phyloP scores from a whole-genome alignment of 2,113 vertebrate genomes.

The Todiramphus saurophagus region DNA sequence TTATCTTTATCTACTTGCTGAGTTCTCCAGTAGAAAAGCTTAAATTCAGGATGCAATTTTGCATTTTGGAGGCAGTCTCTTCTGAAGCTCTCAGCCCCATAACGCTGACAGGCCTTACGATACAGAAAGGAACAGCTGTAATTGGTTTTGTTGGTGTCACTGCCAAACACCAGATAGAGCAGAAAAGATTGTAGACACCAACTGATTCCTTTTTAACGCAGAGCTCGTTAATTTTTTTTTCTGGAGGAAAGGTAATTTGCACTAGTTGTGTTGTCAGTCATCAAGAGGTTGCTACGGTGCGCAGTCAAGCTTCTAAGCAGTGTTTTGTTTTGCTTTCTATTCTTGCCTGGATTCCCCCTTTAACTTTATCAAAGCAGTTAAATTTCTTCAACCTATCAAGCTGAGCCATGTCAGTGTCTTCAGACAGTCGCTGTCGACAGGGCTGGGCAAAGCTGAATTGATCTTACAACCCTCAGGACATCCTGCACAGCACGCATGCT shows the following conservation, averaged over 20 bases:
- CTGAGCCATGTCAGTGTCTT: constrained; percentile 70
- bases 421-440: constrained; percentile 58
- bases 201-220: background rate
- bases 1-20: background rate
- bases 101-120: background rate
- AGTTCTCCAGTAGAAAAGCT: background rate
- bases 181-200: background rate
- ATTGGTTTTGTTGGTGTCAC: background rate
- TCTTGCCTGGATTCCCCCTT: constrained; percentile 60
- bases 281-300: background rate
- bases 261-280: background rate
- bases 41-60: background rate
- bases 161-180: background rate
- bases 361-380: constrained; percentile 80
- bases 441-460: constrained; percentile 70
- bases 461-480: constrained; percentile 64
- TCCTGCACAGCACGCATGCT: background rate
- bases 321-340: constrained; percentile 62
- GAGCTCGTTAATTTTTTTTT: background rate
- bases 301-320: constrained; percentile 56
- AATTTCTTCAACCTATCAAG: constrained; percentile 73
- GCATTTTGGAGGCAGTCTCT: background rate
- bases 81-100: background rate
- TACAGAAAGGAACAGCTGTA: background rate
- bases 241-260: background rate